Percentiles rank a stretch among this genome's conserved stretches.
Evolutionary conservation across 1,140 invertebrate genomes (phyloP).

Genomic region (Asobara japonica): DNA sequence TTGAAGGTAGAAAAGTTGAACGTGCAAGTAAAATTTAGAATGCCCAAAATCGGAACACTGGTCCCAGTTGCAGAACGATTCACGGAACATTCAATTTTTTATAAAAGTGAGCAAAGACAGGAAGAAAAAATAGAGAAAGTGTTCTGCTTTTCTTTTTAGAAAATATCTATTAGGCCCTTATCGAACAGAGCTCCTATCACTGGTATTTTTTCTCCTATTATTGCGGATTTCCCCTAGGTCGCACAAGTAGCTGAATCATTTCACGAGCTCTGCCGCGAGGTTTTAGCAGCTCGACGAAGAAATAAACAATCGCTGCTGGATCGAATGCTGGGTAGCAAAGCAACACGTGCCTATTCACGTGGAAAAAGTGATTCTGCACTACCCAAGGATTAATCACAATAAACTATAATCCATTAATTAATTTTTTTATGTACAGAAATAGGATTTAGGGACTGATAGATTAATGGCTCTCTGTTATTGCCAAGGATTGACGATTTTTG

Average conservation of each 20-base stretch:
- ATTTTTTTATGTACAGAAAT: constrained; percentile 15
- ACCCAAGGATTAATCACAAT: constrained; percentile 76
- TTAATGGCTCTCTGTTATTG: background rate
- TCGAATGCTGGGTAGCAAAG: constrained; percentile 80
- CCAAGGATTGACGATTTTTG: constrained; percentile 19
- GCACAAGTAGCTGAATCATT: constrained; percentile 82
- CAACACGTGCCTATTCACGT: constrained; percentile 76
- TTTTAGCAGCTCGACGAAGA: constrained; percentile 78
- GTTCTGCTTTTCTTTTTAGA: too few species aligned
- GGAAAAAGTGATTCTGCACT: constrained; percentile 88
- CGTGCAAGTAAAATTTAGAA: too few species aligned
- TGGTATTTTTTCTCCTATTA: too few species aligned
- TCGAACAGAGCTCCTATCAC: too few species aligned
- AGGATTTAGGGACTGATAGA: constrained; percentile 4
- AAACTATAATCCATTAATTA: background rate
- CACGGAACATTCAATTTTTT: too few species aligned
- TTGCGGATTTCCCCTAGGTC: constrained; percentile 56
- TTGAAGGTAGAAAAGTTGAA: too few species aligned
- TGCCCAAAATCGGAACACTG: too few species aligned
- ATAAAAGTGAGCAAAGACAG: too few species aligned
- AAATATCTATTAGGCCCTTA: too few species aligned
- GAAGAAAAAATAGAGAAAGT: too few species aligned
- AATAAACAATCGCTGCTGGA: constrained; percentile 85
- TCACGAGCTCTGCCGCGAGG: constrained; percentile 84
- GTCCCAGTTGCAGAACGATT: too few species aligned